Percentiles rank a stretch among this genome's conserved stretches.
Conservation (phyloP, 2,797 vertebrate genomes). For the Antennarius maculatus region DNA sequence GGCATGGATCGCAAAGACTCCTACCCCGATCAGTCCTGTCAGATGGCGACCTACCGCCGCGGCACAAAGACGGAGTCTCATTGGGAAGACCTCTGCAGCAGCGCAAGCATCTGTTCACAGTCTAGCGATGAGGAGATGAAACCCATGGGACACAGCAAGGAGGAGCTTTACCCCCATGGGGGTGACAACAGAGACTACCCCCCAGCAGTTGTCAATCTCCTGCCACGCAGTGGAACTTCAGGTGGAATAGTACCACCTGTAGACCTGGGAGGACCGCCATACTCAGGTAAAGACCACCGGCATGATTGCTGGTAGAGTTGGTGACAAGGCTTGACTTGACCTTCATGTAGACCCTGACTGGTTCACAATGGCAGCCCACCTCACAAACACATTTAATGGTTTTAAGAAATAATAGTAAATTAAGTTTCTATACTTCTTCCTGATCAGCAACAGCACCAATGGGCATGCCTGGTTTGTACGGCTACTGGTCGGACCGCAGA, state of each 20-base stretch:
- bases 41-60: slow-evolving; percentile 80
- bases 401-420: not conserved
- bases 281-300: slow-evolving; percentile 73
- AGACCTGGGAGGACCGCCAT: slow-evolving; percentile 74
- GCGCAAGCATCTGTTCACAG: slow-evolving; percentile 84
- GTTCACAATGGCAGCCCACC: no score
- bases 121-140: slow-evolving; percentile 86
- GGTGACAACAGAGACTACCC: slow-evolving; percentile 78
- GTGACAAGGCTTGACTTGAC: no score
- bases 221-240: slow-evolving; percentile 73
- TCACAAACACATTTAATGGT: not conserved
- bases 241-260: slow-evolving; percentile 60
- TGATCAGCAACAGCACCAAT: slow-evolving; percentile 68
- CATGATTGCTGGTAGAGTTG: no score
- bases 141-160: slow-evolving; percentile 65
- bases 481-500: slow-evolving; percentile 86
- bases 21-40: slow-evolving; percentile 81
- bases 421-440: not conserved
- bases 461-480: slow-evolving; percentile 83
- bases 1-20: slow-evolving; percentile 83
- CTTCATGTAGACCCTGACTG: no score
- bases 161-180: slow-evolving; percentile 55
- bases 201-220: slow-evolving; percentile 78
- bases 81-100: slow-evolving; percentile 86
- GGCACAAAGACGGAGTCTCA: slow-evolving; percentile 60